Conservation (phyloP, 2,888 invertebrate genomes). For the Sesia apiformis region DNA sequence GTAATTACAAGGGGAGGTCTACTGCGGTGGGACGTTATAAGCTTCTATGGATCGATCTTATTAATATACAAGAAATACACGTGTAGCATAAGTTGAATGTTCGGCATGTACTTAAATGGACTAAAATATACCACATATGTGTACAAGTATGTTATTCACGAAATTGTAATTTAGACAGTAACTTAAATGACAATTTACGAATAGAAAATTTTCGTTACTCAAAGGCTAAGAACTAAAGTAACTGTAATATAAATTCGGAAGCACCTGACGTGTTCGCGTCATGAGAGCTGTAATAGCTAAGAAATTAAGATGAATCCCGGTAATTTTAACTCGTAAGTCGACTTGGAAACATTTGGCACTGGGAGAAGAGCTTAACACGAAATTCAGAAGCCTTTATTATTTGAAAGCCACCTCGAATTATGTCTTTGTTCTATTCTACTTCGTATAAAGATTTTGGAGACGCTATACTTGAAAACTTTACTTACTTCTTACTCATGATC, state of each 20-base stretch:
- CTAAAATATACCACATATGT: too few relatives aligned
- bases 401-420: slow-evolving; percentile 27
- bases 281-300: slow-evolving; percentile 24
- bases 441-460: slow-evolving; percentile 13
- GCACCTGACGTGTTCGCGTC: slow-evolving; percentile 27
- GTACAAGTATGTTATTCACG: too few relatives aligned
- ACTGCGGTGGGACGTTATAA: too few relatives aligned
- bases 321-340: slow-evolving; percentile 33
- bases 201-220: background rate
- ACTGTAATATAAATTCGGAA: slow-evolving; percentile 4
- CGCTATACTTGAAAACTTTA: too few relatives aligned
- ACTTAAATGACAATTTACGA: background rate
- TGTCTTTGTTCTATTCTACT: slow-evolving; percentile 27
- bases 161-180: background rate
- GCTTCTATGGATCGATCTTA: too few relatives aligned
- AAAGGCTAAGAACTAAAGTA: background rate
- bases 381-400: slow-evolving; percentile 33
- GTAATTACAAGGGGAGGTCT: too few relatives aligned
- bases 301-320: slow-evolving; percentile 40
- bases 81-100: too few relatives aligned
- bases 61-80: too few relatives aligned
- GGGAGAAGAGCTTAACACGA: slow-evolving; percentile 27
- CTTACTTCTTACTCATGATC: too few relatives aligned
- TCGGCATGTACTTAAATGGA: too few relatives aligned
- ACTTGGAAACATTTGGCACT: slow-evolving; percentile 33